These are phyloP conservation scores for Lydus trimaculatus DNA, from an alignment of 2,888 invertebrate species.

Conservation along the genomic window DNA sequence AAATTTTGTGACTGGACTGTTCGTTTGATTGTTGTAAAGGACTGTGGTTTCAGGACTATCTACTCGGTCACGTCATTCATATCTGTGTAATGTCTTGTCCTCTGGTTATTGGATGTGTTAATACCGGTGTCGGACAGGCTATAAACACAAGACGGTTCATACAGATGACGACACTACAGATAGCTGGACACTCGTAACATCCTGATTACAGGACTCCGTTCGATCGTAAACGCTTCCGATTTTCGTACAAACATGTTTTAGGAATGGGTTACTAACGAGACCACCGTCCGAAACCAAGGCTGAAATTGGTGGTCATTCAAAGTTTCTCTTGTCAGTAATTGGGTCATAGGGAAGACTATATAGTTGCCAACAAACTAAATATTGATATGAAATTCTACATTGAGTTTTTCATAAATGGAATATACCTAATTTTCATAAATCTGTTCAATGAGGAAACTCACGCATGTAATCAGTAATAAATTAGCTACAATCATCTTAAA, in stretches of 20 bases:
- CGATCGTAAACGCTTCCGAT: conserved; percentile 30
- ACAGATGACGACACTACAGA: conserved; percentile 53
- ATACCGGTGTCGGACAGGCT: conserved; percentile 60
- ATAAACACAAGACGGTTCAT: conserved; percentile 60
- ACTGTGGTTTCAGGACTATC: conserved; percentile 38
- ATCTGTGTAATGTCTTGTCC: conserved; percentile 61
- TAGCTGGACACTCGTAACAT: conserved; percentile 56
- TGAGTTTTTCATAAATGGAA: neutral
- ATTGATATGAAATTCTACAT: neutral
- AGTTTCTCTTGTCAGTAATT: neutral
- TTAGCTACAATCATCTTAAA: conserved; percentile 38
- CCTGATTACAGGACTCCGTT: conserved; percentile 52
- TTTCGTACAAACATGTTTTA: conserved; percentile 19
- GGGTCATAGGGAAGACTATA: neutral
- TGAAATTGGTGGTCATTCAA: conserved; percentile 2
- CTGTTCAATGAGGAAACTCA: conserved; percentile 19
- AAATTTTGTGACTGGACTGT: neutral
- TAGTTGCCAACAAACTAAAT: neutral
- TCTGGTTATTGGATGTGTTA: conserved; percentile 61
- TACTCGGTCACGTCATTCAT: conserved; percentile 61
- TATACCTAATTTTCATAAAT: conserved; percentile 22
- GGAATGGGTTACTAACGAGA: neutral
- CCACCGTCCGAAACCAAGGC: neutral
- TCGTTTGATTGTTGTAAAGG: conserved; percentile 34
- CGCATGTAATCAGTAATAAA: conserved; percentile 33